Conservation (phyloP, 2,113 vertebrate genomes). For the Tetrao urogallus region DNA sequence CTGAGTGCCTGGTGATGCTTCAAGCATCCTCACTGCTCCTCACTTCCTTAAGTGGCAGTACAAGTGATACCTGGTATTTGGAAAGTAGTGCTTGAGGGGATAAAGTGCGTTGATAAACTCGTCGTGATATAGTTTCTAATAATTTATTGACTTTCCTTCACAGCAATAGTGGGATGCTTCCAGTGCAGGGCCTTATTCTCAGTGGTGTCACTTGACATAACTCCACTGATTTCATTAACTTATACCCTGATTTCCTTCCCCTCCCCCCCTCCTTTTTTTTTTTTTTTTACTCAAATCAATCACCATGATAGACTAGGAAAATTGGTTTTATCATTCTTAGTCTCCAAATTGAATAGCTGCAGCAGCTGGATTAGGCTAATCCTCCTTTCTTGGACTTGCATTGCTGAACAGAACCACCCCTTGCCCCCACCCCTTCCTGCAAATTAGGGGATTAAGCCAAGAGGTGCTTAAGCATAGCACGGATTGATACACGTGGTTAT, state of each 20-base stretch:
- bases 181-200: neutral
- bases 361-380: conserved; percentile 52
- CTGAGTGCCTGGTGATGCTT: neutral
- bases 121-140: conserved; percentile 25
- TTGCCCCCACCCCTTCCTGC: neutral
- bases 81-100: conserved; percentile 35
- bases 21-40: conserved; percentile 44
- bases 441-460: conserved; percentile 54
- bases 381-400: conserved; percentile 13
- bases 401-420: neutral
- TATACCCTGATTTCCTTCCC: neutral
- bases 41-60: conserved; percentile 60
- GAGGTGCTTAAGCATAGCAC: conserved; percentile 18
- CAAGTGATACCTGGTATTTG: conserved; percentile 39
- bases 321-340: conserved; percentile 45
- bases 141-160: conserved; percentile 42
- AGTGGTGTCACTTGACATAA: neutral
- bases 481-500: neutral
- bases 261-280: neutral
- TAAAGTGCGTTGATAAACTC: conserved; percentile 55
- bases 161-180: neutral
- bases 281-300: neutral
- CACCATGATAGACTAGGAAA: conserved; percentile 31
- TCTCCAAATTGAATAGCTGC: conserved; percentile 29
- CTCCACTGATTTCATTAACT: conserved; percentile 49